Conservation (phyloP, 2,797 vertebrate species). For the Chanos chanos region DNA sequence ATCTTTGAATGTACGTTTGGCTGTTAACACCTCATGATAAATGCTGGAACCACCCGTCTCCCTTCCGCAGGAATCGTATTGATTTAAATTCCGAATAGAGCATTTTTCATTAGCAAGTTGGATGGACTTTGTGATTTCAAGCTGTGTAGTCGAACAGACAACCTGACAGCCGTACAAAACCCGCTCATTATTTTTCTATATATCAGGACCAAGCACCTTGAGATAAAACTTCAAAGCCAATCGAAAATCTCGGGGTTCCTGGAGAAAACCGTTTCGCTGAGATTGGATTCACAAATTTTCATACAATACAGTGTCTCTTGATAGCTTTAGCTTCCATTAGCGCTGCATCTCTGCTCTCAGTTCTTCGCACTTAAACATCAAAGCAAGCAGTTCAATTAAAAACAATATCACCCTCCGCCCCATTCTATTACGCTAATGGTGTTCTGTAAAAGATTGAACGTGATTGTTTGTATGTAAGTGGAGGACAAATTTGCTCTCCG, state of each 20-base stretch:
- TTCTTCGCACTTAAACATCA: slow-evolving; percentile 14
- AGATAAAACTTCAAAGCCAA: slow-evolving; percentile 29
- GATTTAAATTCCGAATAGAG: slow-evolving; percentile 33
- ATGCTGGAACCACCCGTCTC: slow-evolving; percentile 30
- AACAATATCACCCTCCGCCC: slow-evolving; percentile 23
- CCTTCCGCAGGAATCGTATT: slow-evolving; percentile 10
- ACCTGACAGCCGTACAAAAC: slow-evolving; percentile 36
- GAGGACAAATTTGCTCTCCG: slow-evolving; percentile 8
- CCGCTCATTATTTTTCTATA: slow-evolving; percentile 36
- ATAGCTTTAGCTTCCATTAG: slow-evolving; percentile 34
- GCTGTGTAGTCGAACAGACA: slow-evolving; percentile 25
- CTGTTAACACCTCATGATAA: slow-evolving; percentile 10
- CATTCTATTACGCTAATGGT: slow-evolving; percentile 35
- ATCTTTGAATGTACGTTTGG: slow-evolving; percentile 22
- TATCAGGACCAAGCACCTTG: slow-evolving; percentile 26
- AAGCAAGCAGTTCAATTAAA: slow-evolving; percentile 37
- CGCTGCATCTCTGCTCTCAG: slow-evolving; percentile 21
- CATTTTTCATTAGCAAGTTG: slow-evolving; percentile 25
- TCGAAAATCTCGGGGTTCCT: slow-evolving; percentile 15
- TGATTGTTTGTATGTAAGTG: slow-evolving; percentile 16
- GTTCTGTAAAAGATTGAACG: slow-evolving; percentile 21
- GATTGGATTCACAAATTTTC: slow-evolving; percentile 11
- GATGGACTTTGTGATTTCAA: slow-evolving; percentile 14
- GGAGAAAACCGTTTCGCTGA: slow-evolving; percentile 9
- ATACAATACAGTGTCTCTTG: slow-evolving; percentile 12